Conservation (phyloP, 37 sponge, comb jelly and placozoan species). For the Ephydatia muelleri region DNA sequence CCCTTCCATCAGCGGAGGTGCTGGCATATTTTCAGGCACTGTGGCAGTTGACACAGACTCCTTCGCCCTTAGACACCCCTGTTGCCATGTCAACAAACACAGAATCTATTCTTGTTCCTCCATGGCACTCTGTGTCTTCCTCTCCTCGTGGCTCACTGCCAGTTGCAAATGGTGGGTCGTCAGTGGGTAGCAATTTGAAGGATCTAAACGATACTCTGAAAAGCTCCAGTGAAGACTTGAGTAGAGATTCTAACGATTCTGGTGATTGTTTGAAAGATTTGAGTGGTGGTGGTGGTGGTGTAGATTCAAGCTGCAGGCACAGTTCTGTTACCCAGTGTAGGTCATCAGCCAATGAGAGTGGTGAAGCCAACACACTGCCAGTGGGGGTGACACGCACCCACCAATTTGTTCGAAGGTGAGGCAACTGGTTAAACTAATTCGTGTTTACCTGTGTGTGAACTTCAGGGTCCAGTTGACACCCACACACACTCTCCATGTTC, state of each 20-base stretch:
- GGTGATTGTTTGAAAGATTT: neutral
- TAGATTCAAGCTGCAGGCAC: too few relatives aligned
- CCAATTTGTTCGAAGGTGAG: neutral
- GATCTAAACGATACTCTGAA: too few relatives aligned
- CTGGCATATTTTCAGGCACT: neutral
- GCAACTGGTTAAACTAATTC: too few relatives aligned
- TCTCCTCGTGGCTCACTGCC: too few relatives aligned
- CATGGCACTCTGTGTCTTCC: too few relatives aligned
- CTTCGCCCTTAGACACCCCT: neutral
- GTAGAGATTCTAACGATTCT: neutral
- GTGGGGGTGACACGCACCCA: neutral
- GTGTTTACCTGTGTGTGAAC: neutral
- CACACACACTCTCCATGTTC: constrained; percentile 25
- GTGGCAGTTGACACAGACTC: neutral
- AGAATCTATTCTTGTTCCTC: neutral
- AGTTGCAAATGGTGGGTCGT: too few relatives aligned
- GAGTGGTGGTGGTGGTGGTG: neutral
- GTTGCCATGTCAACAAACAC: neutral
- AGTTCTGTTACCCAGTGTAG: too few relatives aligned
- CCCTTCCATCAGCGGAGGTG: neutral
- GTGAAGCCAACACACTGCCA: too few relatives aligned
- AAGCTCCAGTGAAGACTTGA: neutral
- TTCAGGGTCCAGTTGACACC: constrained; percentile 23
- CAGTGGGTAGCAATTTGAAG: neutral
- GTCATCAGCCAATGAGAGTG: too few relatives aligned